phyloP scores from a whole-genome alignment of 2,888 invertebrate genomes.

The Cryptocheilus praepositus region DNA sequence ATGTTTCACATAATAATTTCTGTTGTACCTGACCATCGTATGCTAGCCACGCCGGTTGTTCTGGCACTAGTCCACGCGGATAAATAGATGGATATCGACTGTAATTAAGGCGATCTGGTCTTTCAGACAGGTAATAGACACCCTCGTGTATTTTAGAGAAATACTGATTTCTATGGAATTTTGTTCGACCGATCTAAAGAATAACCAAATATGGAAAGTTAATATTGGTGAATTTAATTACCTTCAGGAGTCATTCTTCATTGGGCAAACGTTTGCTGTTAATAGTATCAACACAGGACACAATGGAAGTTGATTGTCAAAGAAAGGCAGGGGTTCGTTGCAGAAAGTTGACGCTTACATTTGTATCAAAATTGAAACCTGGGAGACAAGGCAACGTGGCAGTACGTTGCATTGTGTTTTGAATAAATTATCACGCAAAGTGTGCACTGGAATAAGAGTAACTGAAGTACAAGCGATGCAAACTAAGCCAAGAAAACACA shows the following conservation, averaged over 20 bases:
- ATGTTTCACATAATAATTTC: slow-evolving; percentile 16
- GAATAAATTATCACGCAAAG: slow-evolving; percentile 5
- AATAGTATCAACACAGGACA: background rate
- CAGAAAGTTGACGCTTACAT: slow-evolving; percentile 77
- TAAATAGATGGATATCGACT: slow-evolving; percentile 83
- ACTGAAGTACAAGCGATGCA: too few relatives aligned
- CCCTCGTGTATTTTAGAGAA: slow-evolving; percentile 79
- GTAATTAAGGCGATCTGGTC: slow-evolving; percentile 79
- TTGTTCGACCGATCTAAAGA: slow-evolving; percentile 79
- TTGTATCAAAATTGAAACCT: slow-evolving; percentile 81
- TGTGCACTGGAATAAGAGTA: too few relatives aligned
- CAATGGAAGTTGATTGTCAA: background rate
- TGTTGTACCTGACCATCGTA: slow-evolving; percentile 87
- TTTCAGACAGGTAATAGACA: slow-evolving; percentile 80
- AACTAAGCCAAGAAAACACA: background rate
- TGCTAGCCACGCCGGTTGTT: slow-evolving; percentile 89
- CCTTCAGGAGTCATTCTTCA: too few relatives aligned
- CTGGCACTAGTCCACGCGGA: slow-evolving; percentile 84
- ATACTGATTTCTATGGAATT: slow-evolving; percentile 79
- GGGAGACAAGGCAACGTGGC: slow-evolving; percentile 84
- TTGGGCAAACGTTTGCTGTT: too few relatives aligned
- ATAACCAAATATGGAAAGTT: too few relatives aligned
- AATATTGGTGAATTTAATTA: too few relatives aligned
- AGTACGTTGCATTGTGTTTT: slow-evolving; percentile 76
- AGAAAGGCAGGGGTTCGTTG: background rate